Evolutionary conservation across 1,140 invertebrate species (phyloP), one percentile per base, ranked within the genome.

Genomic region (Telenomus remus): DNA sequence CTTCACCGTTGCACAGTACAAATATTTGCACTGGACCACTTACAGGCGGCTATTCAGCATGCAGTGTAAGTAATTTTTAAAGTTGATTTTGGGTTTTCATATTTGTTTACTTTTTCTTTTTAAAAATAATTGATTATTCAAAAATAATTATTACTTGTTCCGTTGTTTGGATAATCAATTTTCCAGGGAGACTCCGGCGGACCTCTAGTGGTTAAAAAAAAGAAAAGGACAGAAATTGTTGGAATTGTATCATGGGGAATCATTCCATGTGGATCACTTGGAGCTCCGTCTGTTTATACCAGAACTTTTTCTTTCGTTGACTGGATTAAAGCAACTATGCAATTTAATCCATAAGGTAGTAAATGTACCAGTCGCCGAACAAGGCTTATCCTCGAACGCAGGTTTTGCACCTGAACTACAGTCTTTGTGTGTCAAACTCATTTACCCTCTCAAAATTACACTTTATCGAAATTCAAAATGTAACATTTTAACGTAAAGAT

Each of bases 211-310:
- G 78, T 89, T 82, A 90, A 39, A 49, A 34, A 4, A 57, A 70
- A 1, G 35, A 44, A 2, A 12, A 48, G 0, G 13, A 35, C 34
- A 3, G 65, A 79, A 63, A 39, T 79, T 9, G 79, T 94, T 54
- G 93, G 93, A 27, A 82, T 94, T 13, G 92, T 93, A 0, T 94
- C 93, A 1, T 94, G 92, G 92, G 93, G 93, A 4, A 87, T 90
- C 46, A 86, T 90, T 42, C 94, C 93, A 70, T 93, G 93, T 78
- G 92, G 92, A n/a, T 56, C 84, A 16, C 82, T 77, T 66, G 89
- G 90, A 13, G 83, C 87, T 6, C 93, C 93, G 9, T 92, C 93
- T 0, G 90, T 94, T 1, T 94, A 91, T 80, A 92, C 92, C 0
- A 90, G 89, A 74, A 77, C 79, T 10, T 89, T 90, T 0, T 75